Conservation (phyloP, 2,113 vertebrate species). For the Nesoenas mayeri region DNA sequence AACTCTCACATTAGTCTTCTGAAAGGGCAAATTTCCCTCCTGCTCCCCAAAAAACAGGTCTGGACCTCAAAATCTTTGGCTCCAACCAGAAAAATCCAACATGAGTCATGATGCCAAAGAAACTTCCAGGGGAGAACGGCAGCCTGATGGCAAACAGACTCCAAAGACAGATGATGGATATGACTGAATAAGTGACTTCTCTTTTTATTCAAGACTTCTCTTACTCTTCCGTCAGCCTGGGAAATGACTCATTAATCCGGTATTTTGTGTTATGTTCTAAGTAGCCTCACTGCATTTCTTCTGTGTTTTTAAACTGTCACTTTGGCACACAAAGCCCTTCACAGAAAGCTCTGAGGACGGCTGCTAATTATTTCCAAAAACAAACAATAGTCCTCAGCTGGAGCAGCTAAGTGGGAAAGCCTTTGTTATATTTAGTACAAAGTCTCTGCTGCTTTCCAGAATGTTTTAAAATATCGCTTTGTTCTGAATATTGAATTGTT, state of each 20-base stretch:
- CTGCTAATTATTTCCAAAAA: slow-evolving; percentile 30
- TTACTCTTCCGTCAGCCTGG: background rate
- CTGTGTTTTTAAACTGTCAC: slow-evolving; percentile 3
- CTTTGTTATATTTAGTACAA: slow-evolving; percentile 34
- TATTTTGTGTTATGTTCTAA: background rate
- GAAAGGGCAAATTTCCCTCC: background rate
- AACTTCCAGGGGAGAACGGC: background rate
- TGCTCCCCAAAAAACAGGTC: background rate
- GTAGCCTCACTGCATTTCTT: background rate
- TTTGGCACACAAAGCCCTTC: background rate
- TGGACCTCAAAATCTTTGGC: background rate
- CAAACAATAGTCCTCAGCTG: slow-evolving; percentile 37
- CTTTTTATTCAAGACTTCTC: background rate
- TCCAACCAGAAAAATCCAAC: background rate
- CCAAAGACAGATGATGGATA: background rate
- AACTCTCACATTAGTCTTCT: background rate
- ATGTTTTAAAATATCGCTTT: background rate
- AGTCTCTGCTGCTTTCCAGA: background rate
- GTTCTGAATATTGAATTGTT: slow-evolving; percentile 10
- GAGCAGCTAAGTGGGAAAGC: background rate
- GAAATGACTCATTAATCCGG: background rate
- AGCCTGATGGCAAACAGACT: background rate
- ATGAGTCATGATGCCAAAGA: background rate
- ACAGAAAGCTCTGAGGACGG: slow-evolving; percentile 5
- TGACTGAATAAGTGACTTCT: background rate